Conservation (phyloP, 2,888 invertebrate species). For the Physocephala rufipes region DNA sequence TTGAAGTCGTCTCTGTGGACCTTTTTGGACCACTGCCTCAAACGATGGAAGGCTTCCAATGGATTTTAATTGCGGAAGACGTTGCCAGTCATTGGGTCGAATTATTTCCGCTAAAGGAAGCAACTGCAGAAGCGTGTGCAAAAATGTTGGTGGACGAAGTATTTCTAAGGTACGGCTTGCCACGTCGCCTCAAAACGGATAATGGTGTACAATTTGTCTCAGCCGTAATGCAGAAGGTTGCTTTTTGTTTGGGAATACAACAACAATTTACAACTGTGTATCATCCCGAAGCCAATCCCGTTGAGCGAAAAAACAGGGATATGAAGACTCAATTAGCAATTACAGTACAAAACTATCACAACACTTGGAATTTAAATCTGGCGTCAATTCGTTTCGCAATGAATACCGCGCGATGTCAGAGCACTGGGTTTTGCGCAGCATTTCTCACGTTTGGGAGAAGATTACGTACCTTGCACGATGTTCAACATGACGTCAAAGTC, state of each 20-base stretch:
- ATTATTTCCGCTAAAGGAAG: too few species aligned
- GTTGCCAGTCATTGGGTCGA: too few species aligned
- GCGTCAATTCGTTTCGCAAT: slow-evolving; percentile 52
- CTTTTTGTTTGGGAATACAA: slow-evolving; percentile 38
- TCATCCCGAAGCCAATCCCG: slow-evolving; percentile 43
- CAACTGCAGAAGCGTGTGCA: too few species aligned
- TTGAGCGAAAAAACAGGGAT: slow-evolving; percentile 8
- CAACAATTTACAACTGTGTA: slow-evolving; percentile 42
- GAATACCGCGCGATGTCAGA: slow-evolving; percentile 54
- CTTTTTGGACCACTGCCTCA: slow-evolving; percentile 17
- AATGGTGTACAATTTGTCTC: slow-evolving; percentile 52
- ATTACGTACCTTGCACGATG: too few species aligned
- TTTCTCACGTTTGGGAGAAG: too few species aligned
- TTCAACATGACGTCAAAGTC: too few species aligned
- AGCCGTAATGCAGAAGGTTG: slow-evolving; percentile 54
- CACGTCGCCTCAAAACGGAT: slow-evolving; percentile 45
- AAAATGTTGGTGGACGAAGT: too few species aligned
- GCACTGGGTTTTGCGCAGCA: slow-evolving; percentile 50
- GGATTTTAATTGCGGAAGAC: too few species aligned
- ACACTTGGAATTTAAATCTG: slow-evolving; percentile 41
- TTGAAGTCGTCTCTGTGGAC: slow-evolving; percentile 4
- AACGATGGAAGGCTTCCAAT: too few species aligned
- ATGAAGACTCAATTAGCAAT: slow-evolving; percentile 33
- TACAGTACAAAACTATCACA: slow-evolving; percentile 38
- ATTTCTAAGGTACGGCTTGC: too few species aligned